Percentiles rank a stretch among this genome's conserved stretches.
phyloP scores from a whole-genome alignment of 2,888 invertebrate genomes.

The Cheilosia grossa region DNA sequence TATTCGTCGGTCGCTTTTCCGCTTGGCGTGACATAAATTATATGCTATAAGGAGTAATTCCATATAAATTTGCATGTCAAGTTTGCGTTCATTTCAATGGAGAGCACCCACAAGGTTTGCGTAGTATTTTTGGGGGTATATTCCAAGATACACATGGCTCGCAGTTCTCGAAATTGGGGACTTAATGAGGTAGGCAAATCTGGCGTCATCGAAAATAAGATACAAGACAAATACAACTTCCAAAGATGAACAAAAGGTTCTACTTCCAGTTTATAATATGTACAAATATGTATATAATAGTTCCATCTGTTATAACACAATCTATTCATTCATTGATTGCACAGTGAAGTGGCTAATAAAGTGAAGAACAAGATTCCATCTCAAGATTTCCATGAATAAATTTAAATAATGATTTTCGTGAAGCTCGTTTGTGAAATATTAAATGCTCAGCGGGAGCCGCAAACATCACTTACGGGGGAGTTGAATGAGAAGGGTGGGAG shows the following conservation, averaged over 20 bases:
- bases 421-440: not conserved
- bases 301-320: not conserved
- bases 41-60: constrained; percentile 9
- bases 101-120: constrained; percentile 10
- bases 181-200: constrained; percentile 27
- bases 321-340: constrained; percentile 12
- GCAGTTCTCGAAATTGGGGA: constrained; percentile 4
- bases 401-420: not conserved
- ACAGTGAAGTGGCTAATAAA: not conserved
- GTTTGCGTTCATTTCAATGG: constrained; percentile 1
- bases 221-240: not conserved
- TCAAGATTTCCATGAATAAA: constrained; percentile 10
- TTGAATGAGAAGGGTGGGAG: not conserved
- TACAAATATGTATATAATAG: not conserved
- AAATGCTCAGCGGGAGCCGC: not conserved
- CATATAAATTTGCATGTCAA: constrained; percentile 38
- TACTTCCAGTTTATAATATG: not conserved
- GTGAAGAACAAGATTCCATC: constrained; percentile 5
- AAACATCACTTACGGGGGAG: not conserved
- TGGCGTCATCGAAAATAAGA: constrained; percentile 35
- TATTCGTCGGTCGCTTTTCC: constrained; percentile 8
- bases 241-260: constrained; percentile 39
- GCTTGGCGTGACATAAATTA: constrained; percentile 35
- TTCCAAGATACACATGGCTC: not conserved
- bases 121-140: not conserved